These are phyloP conservation scores for Clostera curtula DNA, from an alignment of 2,888 invertebrate species.

Conservation along the genomic window DNA sequence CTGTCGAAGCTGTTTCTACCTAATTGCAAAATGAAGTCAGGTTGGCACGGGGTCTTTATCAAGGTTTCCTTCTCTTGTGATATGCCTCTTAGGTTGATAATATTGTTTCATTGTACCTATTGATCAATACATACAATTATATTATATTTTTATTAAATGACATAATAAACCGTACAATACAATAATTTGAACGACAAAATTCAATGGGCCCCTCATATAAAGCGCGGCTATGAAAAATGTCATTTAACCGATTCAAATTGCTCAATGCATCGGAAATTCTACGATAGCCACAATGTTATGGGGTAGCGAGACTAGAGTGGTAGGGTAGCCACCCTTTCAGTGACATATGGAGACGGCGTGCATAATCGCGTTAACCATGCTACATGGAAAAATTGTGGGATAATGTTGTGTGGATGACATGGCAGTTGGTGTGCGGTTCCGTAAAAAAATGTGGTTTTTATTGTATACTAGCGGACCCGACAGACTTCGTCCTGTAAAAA, in stretches of 20 bases:
- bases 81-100: no score
- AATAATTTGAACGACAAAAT: background rate
- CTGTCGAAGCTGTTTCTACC: no score
- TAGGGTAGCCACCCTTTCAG: constrained; percentile 9
- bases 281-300: constrained; percentile 14
- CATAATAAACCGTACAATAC: background rate
- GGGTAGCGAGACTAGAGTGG: constrained; percentile 4
- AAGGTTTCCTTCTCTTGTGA: no score
- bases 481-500: no score
- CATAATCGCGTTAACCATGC: constrained; percentile 22
- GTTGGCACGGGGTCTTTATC: no score
- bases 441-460: background rate
- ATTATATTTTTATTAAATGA: no score
- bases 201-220: background rate
- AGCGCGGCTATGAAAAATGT: constrained; percentile 4
- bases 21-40: no score
- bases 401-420: constrained; percentile 3
- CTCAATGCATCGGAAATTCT: constrained; percentile 22
- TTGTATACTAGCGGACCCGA: no score
- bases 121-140: no score
- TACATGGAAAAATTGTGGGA: constrained; percentile 17
- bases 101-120: no score
- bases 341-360: constrained; percentile 20
- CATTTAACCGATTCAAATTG: constrained; percentile 15
- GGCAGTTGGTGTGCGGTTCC: background rate